Percentiles rank a stretch among this genome's conserved stretches.
These are phyloP conservation scores for Ramphastos sulfuratus DNA, from an alignment of 2,113 vertebrate genomes.

Conservation along the genomic window DNA sequence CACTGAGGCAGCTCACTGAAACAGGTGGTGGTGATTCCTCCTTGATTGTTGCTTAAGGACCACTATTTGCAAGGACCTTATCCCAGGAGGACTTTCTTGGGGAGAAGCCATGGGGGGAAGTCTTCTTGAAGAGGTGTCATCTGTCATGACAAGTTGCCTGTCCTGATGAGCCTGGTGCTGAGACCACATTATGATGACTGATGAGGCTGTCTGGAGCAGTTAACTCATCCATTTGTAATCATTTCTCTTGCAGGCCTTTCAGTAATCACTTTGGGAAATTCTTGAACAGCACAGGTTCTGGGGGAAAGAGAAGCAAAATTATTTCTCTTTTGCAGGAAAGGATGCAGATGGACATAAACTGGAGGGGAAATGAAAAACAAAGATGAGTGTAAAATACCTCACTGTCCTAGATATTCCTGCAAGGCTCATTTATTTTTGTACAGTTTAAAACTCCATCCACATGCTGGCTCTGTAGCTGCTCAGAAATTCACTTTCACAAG, in stretches of 20 bases:
- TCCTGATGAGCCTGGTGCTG: conserved; percentile 61
- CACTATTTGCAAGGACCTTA: conserved; percentile 2
- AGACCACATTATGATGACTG: conserved; percentile 62
- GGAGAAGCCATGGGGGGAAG: conserved; percentile 28
- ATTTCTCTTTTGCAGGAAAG: conserved; percentile 19
- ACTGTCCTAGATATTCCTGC: neutral
- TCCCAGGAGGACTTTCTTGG: conserved; percentile 19
- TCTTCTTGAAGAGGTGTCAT: conserved; percentile 48
- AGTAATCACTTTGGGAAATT: conserved; percentile 61
- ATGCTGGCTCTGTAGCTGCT: neutral
- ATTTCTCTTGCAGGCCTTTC: conserved; percentile 64
- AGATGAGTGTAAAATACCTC: neutral
- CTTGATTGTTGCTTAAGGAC: conserved; percentile 44
- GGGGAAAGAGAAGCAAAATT: neutral
- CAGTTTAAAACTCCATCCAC: neutral
- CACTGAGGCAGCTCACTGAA: neutral
- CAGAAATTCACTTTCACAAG: neutral
- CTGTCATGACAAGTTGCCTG: conserved; percentile 60
- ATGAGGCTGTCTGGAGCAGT: conserved; percentile 58
- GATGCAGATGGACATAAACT: conserved; percentile 8
- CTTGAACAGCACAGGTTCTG: conserved; percentile 22
- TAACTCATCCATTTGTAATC: conserved; percentile 72
- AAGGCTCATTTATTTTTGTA: neutral
- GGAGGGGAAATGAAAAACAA: neutral
- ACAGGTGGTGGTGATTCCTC: conserved; percentile 6